phyloP scores from a whole-genome alignment of 2,888 invertebrate species.

The Scelioninae gen. 1 region DNA sequence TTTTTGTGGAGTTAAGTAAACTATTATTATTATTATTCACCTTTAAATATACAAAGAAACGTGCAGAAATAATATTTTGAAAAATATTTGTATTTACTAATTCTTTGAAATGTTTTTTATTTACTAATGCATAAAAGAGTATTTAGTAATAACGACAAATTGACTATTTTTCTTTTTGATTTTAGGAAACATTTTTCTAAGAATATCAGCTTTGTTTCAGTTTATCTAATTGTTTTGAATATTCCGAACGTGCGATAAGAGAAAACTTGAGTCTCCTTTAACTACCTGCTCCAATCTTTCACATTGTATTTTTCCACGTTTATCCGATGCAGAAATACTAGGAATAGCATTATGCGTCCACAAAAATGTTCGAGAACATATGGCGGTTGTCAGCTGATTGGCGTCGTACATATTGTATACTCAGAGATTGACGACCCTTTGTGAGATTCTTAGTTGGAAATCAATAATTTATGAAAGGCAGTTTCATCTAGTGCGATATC shows the following conservation, averaged over 20 bases:
- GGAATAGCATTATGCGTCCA: constrained; percentile 34
- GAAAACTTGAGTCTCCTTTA: neutral
- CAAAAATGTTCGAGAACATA: constrained; percentile 50
- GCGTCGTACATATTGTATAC: constrained; percentile 40
- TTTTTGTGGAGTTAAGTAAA: too few relatives aligned
- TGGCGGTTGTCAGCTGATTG: constrained; percentile 50
- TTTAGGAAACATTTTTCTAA: neutral
- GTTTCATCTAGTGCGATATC: constrained; percentile 1
- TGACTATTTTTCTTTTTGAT: too few relatives aligned
- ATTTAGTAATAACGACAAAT: too few relatives aligned
- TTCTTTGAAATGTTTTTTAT: too few relatives aligned
- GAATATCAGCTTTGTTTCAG: neutral
- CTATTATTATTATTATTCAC: too few relatives aligned
- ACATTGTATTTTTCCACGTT: constrained; percentile 9
- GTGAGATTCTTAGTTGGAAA: constrained; percentile 39
- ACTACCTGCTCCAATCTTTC: neutral
- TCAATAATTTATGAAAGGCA: constrained; percentile 43
- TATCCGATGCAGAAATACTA: constrained; percentile 33
- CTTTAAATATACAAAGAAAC: too few relatives aligned
- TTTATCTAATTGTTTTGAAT: neutral
- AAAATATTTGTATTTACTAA: too few relatives aligned
- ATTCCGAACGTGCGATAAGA: neutral
- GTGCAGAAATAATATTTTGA: too few relatives aligned
- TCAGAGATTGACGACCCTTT: constrained; percentile 41
- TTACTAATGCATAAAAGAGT: too few relatives aligned